Conservation (phyloP, 2,888 invertebrate genomes). For the Diarsia mendica region DNA sequence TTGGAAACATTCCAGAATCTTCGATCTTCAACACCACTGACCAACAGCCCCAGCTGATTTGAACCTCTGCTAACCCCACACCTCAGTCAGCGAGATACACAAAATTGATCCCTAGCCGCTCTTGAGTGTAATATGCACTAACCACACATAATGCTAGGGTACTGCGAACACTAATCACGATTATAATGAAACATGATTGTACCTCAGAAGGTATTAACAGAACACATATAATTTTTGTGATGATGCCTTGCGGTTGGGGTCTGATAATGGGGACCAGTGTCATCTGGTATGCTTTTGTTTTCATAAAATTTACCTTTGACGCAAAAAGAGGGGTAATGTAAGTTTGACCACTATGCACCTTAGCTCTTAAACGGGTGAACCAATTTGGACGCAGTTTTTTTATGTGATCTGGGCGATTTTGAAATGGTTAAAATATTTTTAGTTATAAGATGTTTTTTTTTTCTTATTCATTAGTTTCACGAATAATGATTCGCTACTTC, state of each 20-base stretch:
- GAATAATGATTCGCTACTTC: too few relatives aligned
- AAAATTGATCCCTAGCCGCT: slow-evolving; percentile 51
- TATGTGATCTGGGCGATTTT: too few relatives aligned
- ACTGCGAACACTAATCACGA: slow-evolving; percentile 66
- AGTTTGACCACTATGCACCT: too few relatives aligned
- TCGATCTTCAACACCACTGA: not conserved
- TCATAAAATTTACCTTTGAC: not conserved
- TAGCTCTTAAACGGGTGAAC: too few relatives aligned
- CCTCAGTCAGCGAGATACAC: slow-evolving; percentile 27
- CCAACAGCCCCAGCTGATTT: not conserved
- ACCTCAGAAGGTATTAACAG: slow-evolving; percentile 63
- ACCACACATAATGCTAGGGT: slow-evolving; percentile 67
- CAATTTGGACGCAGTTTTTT: too few relatives aligned
- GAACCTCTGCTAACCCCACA: slow-evolving; percentile 15
- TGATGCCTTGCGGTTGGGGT: slow-evolving; percentile 49
- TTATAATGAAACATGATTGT: slow-evolving; percentile 69
- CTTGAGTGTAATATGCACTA: slow-evolving; percentile 64
- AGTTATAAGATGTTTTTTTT: too few relatives aligned
- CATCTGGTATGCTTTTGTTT: slow-evolving; percentile 20
- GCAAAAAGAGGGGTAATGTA: too few relatives aligned
- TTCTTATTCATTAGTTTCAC: too few relatives aligned
- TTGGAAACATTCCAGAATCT: not conserved
- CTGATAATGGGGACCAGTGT: slow-evolving; percentile 13
- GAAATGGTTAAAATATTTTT: too few relatives aligned
- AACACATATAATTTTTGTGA: slow-evolving; percentile 65